phyloP scores from a whole-genome alignment of 2,113 vertebrate genomes.

The Manacus vitellinus region DNA sequence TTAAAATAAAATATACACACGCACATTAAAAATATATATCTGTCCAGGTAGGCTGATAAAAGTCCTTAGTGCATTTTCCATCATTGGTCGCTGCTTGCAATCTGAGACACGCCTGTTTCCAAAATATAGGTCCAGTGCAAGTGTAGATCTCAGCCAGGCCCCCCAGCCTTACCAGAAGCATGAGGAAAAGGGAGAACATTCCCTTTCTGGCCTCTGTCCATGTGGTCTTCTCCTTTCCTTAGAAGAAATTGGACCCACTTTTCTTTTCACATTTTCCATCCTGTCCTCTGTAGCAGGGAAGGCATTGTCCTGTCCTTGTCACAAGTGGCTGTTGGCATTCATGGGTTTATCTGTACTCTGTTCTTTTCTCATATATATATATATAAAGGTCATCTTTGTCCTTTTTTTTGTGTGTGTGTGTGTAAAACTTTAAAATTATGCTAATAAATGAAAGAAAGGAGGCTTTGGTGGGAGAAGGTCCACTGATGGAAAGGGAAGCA shows the following conservation, averaged over 20 bases:
- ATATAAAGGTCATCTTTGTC: neutral
- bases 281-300: conserved; percentile 11
- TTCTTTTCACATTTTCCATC: conserved; percentile 48
- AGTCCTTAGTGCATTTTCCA: conserved; percentile 71
- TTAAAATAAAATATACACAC: conserved; percentile 64
- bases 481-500: conserved; percentile 73
- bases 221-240: neutral
- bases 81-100: neutral
- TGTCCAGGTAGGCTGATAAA: conserved; percentile 14
- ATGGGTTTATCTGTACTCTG: neutral
- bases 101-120: neutral
- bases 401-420: neutral
- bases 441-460: conserved; percentile 64
- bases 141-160: neutral
- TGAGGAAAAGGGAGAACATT: neutral
- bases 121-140: conserved; percentile 19
- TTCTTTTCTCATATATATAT: neutral
- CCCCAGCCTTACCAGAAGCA: neutral
- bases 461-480: conserved; percentile 67
- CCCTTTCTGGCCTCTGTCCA: neutral
- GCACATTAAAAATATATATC: conserved; percentile 51
- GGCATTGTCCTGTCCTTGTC: neutral
- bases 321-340: neutral
- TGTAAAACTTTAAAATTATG: conserved; percentile 59
- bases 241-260: conserved; percentile 2